Base-by-base conservation (phyloP, 2,888 invertebrate genomes). In the Blastobasis lacticolella region DNA sequence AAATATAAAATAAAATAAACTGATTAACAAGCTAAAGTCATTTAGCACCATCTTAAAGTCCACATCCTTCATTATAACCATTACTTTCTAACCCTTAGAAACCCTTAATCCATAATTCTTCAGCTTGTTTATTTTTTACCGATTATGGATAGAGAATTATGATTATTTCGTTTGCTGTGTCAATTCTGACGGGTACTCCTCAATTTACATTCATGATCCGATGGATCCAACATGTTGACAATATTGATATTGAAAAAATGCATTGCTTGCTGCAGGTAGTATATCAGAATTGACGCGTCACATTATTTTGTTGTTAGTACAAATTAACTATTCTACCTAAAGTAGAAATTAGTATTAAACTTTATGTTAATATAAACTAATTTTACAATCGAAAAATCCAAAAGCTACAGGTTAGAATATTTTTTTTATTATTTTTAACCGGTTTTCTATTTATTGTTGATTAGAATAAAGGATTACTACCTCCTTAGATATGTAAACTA, bases 271-370 rank as follows among this genome's bases (percentile, higher is more conserved):
- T 1, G 3, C 1, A 23, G 23, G 23, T 23, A 2, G 23, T 23
- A 23, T 1, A 23, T 23, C 23, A 23, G 23, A 23, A 23, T 23
- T 23, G 23, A 23, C 23, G 3, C 23, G 23, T 23, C 3, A 23
- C 23, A 23, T 23, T 23, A 23, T 23, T 23, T 23, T 23, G 23
- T 57, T 57, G 65, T 76, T 74, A 75, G 67, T 70, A 69, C 61
- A 58, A 60, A 65, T 71, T 66, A 54, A 66, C 71, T 76, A 73
- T 57, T 61, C 64, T 58, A 54, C 50, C 65, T 58, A 54, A 52
- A 61, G 67, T 62, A 66, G 55, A 64, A 65, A 67, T 69, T 72
- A 73, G 65, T 69, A 70, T 61, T 66, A 64, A 56, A 61, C 52
- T 49, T 6, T 40, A 40, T 40, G 51, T 60, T 62, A 64, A 46